Evolutionary conservation across 2,797 vertebrate genomes (phyloP), one percentile per base, ranked within the genome.

Genomic region (Gymnocypris eckloni): DNA sequence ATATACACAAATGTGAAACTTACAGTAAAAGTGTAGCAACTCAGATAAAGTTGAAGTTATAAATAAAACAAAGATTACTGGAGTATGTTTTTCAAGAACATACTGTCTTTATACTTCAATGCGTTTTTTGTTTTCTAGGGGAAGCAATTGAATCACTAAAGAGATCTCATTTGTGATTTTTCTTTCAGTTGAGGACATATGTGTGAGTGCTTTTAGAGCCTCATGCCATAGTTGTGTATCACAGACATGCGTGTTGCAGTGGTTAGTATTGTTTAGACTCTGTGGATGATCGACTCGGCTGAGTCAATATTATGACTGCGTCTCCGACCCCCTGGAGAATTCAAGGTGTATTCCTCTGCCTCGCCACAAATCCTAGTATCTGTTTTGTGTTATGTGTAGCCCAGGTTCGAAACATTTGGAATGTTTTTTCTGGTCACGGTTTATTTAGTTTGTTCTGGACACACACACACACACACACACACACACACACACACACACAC

Each of bases 281-380:
- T 66, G 69, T 59, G 45, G 45, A 76, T 76, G 59, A 76, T 52
- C 22, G 28, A 37, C 54, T 50, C 56, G 41, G 54, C 56, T 76
- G 71, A 66, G 71, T 83, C 82, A 76, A 76, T 83, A 76, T 76
- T 83, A 39, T 83, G 54, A 64, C 70, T 50, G 70, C 12, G 16
- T 50, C 56, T 50, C 41, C 1, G 3, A 2, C 28, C 45, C 72
- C 71, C 82, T 75, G 20, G 8, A 83, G 56, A 6, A 50, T 76
- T 83, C 56, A 41, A 25, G 18, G 56, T 59, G 39, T 71, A 82
- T 82, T 59, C 56, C 54, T 83, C 81, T 48, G 54, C 20, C 33
- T 37, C 25, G 54, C 18, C 61, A 54, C 64, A 43, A 77, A 84
- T 70, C 37, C 61, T 11, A 12, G 22, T 15, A 20, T 78, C 73